Conservation (phyloP, 2,113 vertebrate genomes). For the Sinocyclocheilus rhinocerous region DNA sequence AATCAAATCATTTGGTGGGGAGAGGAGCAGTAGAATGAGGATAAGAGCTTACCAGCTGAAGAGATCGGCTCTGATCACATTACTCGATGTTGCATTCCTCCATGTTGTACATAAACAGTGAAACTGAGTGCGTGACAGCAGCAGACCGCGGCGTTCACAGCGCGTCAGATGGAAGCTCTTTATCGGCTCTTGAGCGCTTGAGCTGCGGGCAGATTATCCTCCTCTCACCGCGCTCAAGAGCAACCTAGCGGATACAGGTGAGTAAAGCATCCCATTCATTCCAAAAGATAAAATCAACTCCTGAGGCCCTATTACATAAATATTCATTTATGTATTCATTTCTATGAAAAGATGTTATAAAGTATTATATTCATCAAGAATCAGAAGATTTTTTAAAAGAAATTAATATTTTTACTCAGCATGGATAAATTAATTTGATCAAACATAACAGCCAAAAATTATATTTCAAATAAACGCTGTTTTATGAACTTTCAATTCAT, state of each 20-base stretch:
- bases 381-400: background rate
- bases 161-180: background rate
- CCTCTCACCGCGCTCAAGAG: conserved; percentile 47
- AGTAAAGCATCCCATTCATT: conserved; percentile 39
- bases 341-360: no score
- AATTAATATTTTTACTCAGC: background rate
- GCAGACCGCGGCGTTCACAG: background rate
- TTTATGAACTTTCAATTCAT: background rate
- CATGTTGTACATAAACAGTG: background rate
- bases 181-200: conserved; percentile 28
- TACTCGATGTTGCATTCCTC: background rate
- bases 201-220: conserved; percentile 20
- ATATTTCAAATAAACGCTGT: background rate
- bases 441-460: no score
- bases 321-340: background rate
- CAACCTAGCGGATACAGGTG: conserved; percentile 57
- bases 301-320: background rate
- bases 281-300: background rate
- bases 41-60: conserved; percentile 42
- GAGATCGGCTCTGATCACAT: conserved; percentile 1
- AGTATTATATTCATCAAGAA: background rate
- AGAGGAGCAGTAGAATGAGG: background rate
- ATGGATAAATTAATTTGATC: background rate
- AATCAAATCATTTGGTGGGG: background rate
- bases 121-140: background rate